Evolutionary conservation across 2,888 invertebrate genomes (phyloP).

Genomic region (Nebria brevicollis): DNA sequence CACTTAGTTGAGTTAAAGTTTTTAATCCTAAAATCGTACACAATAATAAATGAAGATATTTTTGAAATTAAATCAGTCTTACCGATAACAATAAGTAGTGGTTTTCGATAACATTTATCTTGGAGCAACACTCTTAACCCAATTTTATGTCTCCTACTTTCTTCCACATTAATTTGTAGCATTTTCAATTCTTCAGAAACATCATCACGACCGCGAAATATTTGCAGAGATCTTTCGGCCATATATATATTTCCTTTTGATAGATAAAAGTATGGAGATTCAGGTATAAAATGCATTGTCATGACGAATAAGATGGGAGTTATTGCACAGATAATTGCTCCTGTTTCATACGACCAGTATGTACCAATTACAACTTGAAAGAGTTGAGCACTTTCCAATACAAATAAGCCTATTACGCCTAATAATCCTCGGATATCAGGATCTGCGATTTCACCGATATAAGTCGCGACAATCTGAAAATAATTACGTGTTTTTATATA

Average conservation of each 20-base stretch:
- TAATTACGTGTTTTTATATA: background rate
- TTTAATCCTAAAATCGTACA: conserved; percentile 64
- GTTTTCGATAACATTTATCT: conserved; percentile 45
- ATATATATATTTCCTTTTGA: conserved; percentile 58
- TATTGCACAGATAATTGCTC: conserved; percentile 59
- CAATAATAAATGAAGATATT: background rate
- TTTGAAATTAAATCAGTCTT: background rate
- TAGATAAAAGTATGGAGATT: conserved; percentile 64
- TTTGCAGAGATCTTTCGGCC: conserved; percentile 54
- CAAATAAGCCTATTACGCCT: conserved; percentile 55
- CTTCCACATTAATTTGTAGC: conserved; percentile 58
- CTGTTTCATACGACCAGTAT: conserved; percentile 56
- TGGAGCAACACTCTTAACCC: conserved; percentile 57
- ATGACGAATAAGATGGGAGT: conserved; percentile 60
- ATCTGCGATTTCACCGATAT: conserved; percentile 67
- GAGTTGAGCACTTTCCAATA: conserved; percentile 60
- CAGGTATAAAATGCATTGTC: conserved; percentile 62
- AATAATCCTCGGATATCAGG: conserved; percentile 65
- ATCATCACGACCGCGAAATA: conserved; percentile 58
- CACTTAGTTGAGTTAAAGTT: conserved; percentile 70
- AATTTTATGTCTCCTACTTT: conserved; percentile 58
- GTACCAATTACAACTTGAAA: conserved; percentile 60
- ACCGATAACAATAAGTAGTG: conserved; percentile 12
- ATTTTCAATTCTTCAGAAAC: conserved; percentile 61
- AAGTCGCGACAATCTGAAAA: conserved; percentile 66